A percentile compares a stretch with the other conserved stretches of the same genome.
Conservation (phyloP, 2,888 invertebrate species). For the Apodemia hepburni region DNA sequence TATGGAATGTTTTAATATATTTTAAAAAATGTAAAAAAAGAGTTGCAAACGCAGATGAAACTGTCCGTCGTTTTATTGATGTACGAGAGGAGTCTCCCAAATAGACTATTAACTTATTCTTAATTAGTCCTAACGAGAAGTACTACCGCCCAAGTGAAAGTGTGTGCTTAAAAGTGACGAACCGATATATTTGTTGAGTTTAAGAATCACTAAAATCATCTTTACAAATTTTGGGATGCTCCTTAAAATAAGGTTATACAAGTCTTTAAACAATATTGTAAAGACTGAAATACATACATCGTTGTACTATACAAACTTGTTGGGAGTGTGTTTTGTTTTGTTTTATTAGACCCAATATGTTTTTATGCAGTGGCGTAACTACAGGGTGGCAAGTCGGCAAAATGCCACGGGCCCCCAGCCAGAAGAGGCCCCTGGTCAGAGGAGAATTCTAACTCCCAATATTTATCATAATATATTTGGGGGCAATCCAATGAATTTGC, state of each 20-base stretch:
- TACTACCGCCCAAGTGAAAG: slow-evolving; percentile 16
- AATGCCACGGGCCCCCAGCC: too few relatives aligned
- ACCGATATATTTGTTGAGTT: not conserved
- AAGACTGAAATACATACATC: slow-evolving; percentile 5
- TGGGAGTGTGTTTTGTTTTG: not conserved
- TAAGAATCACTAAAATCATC: not conserved
- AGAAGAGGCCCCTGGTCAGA: too few relatives aligned
- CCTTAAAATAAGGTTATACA: slow-evolving; percentile 1
- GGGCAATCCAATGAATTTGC: too few relatives aligned
- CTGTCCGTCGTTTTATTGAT: slow-evolving; percentile 35
- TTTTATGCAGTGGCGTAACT: too few relatives aligned
- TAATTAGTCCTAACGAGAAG: slow-evolving; percentile 9
- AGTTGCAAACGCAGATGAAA: slow-evolving; percentile 29
- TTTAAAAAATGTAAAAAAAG: slow-evolving; percentile 42
- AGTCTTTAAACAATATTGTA: slow-evolving; percentile 4
- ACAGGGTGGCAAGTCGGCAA: too few relatives aligned
- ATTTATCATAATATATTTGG: too few relatives aligned
- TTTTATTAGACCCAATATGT: too few relatives aligned
- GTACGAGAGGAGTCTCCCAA: slow-evolving; percentile 38
- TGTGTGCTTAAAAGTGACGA: slow-evolving; percentile 1
- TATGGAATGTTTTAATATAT: slow-evolving; percentile 70
- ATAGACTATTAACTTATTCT: slow-evolving; percentile 24
- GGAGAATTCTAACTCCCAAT: too few relatives aligned
- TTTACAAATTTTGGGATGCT: slow-evolving; percentile 7
- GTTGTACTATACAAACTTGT: not conserved